Evolutionary conservation across 64 coral and sea anemone species (phyloP).

Genomic region (Cladopsammia gracilis): DNA sequence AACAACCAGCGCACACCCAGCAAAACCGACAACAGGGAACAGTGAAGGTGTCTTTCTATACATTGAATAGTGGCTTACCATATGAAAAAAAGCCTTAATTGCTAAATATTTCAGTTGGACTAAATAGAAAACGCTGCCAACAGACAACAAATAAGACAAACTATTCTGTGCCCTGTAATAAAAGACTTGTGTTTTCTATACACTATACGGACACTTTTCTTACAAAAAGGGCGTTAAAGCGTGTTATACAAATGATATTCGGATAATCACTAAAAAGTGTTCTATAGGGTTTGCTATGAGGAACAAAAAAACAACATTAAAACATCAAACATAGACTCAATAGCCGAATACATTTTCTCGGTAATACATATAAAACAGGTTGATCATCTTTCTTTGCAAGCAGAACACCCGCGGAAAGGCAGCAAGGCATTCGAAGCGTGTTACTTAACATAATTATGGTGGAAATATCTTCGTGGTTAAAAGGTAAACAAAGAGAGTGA

Average conservation of each 20-base stretch:
- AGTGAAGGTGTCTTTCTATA: constrained; percentile 15
- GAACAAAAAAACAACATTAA: neutral
- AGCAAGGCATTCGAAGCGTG: neutral
- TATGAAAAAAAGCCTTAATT: constrained; percentile 25
- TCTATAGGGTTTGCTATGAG: neutral
- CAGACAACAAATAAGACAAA: constrained; percentile 45
- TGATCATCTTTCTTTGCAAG: neutral
- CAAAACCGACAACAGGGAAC: neutral
- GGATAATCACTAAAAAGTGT: neutral
- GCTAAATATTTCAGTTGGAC: constrained; percentile 11
- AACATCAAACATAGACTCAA: neutral
- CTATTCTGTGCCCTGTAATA: constrained; percentile 22
- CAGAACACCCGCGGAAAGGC: neutral
- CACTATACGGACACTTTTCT: neutral
- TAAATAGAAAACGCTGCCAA: constrained; percentile 16
- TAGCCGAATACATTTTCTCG: neutral
- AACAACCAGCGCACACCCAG: neutral
- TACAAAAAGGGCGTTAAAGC: constrained; percentile 8
- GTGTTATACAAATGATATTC: neutral
- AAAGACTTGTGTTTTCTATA: constrained; percentile 13
- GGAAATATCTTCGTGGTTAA: neutral
- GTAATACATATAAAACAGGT: neutral
- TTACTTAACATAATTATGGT: neutral
- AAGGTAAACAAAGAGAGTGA: neutral
- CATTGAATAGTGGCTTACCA: constrained; percentile 23